Percentiles rank a stretch among this genome's conserved stretches.
Conservation (phyloP, 2,888 invertebrate genomes). For the Notocelia uddmanniana region DNA sequence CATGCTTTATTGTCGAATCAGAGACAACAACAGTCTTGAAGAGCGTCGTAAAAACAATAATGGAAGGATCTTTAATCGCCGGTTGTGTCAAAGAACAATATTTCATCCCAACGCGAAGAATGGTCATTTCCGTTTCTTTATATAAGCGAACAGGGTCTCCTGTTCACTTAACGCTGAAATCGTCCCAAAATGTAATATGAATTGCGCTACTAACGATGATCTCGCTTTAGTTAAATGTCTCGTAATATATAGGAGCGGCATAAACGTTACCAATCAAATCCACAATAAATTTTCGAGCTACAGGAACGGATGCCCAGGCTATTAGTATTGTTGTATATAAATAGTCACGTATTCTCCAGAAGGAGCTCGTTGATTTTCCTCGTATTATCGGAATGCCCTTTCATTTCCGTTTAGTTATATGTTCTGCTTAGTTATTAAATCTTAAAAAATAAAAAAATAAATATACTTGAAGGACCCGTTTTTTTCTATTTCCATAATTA, state of each 20-base stretch:
- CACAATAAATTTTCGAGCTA: not conserved
- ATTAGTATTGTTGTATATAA: not conserved
- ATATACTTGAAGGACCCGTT: too few relatives aligned
- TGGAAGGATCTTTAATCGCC: constrained; percentile 37
- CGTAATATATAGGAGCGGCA: not conserved
- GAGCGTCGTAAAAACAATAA: constrained; percentile 41
- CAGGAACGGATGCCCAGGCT: not conserved
- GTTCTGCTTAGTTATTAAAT: constrained; percentile 3
- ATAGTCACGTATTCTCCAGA: constrained; percentile 11
- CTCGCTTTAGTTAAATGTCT: not conserved
- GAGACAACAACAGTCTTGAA: constrained; percentile 32
- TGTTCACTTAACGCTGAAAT: not conserved
- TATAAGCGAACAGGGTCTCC: constrained; percentile 3
- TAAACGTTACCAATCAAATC: not conserved
- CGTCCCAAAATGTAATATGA: not conserved
- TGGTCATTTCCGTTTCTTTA: constrained; percentile 28
- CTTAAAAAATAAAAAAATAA: not conserved
- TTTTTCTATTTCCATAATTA: too few relatives aligned
- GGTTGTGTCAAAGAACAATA: constrained; percentile 28
- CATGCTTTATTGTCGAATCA: constrained; percentile 37
- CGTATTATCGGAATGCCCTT: constrained; percentile 11
- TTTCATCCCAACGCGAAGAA: constrained; percentile 16
- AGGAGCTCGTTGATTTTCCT: constrained; percentile 5
- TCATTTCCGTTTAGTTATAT: constrained; percentile 18
- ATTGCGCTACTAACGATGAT: not conserved